A percentile compares a stretch with the other conserved stretches of the same genome.
Evolutionary conservation across 2,113 vertebrate species (phyloP).

Genomic region (Lasiurus cinereus): DNA sequence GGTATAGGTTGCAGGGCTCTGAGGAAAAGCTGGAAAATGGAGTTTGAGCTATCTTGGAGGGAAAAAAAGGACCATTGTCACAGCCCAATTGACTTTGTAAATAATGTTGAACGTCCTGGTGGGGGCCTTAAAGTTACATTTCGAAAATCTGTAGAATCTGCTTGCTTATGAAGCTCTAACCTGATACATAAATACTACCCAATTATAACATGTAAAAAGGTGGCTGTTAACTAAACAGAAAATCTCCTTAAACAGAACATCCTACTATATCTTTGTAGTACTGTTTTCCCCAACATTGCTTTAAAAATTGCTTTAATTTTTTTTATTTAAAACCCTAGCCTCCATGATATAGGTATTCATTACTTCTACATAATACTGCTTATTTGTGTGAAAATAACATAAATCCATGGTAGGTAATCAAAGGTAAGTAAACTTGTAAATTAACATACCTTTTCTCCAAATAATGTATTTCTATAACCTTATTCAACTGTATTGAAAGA

Average conservation of each 20-base stretch:
- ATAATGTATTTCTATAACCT: background rate
- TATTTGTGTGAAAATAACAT: conserved; percentile 17
- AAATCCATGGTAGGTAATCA: conserved; percentile 13
- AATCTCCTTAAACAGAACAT: conserved; percentile 42
- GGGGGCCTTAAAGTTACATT: conserved; percentile 67
- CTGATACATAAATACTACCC: conserved; percentile 54
- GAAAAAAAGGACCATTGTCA: conserved; percentile 75
- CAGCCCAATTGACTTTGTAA: conserved; percentile 81
- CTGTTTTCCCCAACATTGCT: background rate
- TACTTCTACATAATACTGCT: conserved; percentile 38
- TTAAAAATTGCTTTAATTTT: conserved; percentile 53
- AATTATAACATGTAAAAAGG: background rate
- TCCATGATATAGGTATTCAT: conserved; percentile 22
- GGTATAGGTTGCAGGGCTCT: conserved; percentile 71
- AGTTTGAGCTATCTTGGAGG: conserved; percentile 55
- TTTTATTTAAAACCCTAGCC: conserved; percentile 34
- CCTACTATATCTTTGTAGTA: conserved; percentile 44
- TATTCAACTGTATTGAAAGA: conserved; percentile 13
- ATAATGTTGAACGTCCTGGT: conserved; percentile 79
- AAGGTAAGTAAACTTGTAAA: conserved; percentile 47
- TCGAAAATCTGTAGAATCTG: conserved; percentile 60
- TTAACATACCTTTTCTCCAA: background rate
- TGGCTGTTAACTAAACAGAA: conserved; percentile 50
- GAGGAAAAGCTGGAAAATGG: conserved; percentile 72
- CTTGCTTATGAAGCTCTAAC: conserved; percentile 29